Evolutionary conservation across 2,113 vertebrate genomes (phyloP).

Genomic region (Psammodynastes pulverulentus): DNA sequence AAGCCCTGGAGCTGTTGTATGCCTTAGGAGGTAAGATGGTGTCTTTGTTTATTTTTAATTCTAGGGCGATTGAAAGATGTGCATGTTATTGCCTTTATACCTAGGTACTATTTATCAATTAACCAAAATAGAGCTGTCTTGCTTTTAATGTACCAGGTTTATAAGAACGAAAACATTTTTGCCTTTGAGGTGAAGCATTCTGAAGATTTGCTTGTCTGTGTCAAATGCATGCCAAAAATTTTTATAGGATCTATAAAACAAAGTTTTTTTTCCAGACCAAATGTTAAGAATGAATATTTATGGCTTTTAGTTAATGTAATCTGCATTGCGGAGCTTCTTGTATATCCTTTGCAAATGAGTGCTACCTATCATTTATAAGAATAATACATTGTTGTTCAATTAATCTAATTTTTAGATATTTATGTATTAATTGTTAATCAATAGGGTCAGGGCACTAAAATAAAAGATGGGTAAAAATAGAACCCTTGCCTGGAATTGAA

Average conservation of each 20-base stretch:
- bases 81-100: background rate
- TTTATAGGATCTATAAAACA: background rate
- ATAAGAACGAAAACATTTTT: background rate
- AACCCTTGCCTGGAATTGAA: background rate
- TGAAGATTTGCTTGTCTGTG: background rate
- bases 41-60: background rate
- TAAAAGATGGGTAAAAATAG: background rate
- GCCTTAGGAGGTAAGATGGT: conserved; percentile 88
- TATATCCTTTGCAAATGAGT: background rate
- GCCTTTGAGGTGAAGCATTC: background rate
- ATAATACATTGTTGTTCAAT: background rate
- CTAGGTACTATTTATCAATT: background rate
- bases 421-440: background rate
- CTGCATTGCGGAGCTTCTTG: background rate
- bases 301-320: background rate
- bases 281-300: background rate
- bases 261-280: background rate
- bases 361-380: background rate
- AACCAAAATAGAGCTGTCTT: background rate
- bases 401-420: background rate
- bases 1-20: conserved; percentile 93
- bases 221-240: background rate
- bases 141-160: background rate
- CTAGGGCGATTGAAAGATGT: background rate
- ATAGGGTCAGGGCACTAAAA: background rate